Percentiles rank a stretch among this genome's conserved stretches.
Conservation (phyloP, 2,797 vertebrate species). For the Pipistrellus pipistrellus region DNA sequence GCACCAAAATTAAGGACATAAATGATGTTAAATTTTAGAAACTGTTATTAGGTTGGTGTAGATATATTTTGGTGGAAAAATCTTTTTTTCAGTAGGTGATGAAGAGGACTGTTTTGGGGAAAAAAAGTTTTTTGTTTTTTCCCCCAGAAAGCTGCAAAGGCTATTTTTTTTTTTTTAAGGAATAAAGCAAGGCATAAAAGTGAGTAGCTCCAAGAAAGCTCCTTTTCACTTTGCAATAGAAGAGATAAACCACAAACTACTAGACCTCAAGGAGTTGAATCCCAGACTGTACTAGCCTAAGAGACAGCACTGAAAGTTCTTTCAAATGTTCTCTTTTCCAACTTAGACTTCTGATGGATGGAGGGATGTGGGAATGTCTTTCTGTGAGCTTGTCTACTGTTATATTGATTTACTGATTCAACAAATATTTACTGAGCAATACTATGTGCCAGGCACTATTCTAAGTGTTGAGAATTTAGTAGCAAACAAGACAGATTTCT, state of each 20-base stretch:
- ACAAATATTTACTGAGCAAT: not conserved
- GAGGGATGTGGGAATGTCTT: not conserved
- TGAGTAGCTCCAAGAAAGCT: not conserved
- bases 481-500: not conserved
- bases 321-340: not conserved
- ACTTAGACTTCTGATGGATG: not conserved
- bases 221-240: not conserved
- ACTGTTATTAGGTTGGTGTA: not conserved
- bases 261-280: not conserved
- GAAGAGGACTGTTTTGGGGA: not conserved
- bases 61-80: not conserved
- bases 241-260: not conserved
- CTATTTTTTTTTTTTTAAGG: not conserved
- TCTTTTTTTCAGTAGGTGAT: not conserved
- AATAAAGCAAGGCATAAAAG: not conserved
- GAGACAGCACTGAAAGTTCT: not conserved
- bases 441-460: not conserved
- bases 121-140: not conserved
- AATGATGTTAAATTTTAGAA: not conserved
- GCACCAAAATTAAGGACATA: not conserved
- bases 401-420: not conserved
- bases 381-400: not conserved
- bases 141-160: not conserved
- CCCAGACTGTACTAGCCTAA: not conserved
- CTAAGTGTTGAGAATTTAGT: not conserved